Percentiles rank a stretch among this genome's conserved stretches.
Conservation (phyloP, 2,888 invertebrate species). For the Patella ulyssiponensis region DNA sequence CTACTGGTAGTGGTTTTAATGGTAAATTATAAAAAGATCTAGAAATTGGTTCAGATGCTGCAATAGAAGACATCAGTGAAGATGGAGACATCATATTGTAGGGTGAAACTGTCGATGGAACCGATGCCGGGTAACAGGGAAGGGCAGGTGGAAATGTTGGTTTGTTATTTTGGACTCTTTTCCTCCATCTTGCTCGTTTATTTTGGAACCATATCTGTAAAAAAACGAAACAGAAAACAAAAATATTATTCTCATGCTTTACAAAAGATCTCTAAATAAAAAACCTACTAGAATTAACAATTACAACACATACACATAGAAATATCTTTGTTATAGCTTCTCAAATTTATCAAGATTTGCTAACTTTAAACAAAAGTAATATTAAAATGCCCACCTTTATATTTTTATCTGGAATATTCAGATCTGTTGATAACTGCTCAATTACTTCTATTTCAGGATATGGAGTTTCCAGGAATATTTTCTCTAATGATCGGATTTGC, state of each 20-base stretch:
- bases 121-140: conserved; percentile 31
- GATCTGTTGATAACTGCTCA: conserved; percentile 46
- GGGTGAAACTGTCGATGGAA: conserved; percentile 43
- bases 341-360: conserved; percentile 20
- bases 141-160: conserved; percentile 29
- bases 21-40: too few relatives aligned
- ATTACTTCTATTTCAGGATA: conserved; percentile 50
- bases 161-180: conserved; percentile 45
- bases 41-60: too few relatives aligned
- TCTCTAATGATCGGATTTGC: conserved; percentile 47
- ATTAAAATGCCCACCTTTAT: conserved; percentile 34
- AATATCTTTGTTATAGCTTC: background rate
- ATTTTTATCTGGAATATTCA: conserved; percentile 48
- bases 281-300: too few relatives aligned
- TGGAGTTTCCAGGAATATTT: conserved; percentile 53
- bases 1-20: too few relatives aligned
- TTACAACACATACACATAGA: background rate
- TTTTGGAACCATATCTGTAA: conserved; percentile 58
- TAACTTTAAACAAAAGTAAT: too few relatives aligned
- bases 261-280: too few relatives aligned
- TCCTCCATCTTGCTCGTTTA: conserved; percentile 57
- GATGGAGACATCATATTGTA: conserved; percentile 31
- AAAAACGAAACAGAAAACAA: background rate
- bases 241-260: too few relatives aligned
- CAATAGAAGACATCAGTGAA: too few relatives aligned